Percentiles rank a stretch among this genome's conserved stretches.
Conservation (phyloP, 2,797 vertebrate genomes). For the Coreius guichenoti region DNA sequence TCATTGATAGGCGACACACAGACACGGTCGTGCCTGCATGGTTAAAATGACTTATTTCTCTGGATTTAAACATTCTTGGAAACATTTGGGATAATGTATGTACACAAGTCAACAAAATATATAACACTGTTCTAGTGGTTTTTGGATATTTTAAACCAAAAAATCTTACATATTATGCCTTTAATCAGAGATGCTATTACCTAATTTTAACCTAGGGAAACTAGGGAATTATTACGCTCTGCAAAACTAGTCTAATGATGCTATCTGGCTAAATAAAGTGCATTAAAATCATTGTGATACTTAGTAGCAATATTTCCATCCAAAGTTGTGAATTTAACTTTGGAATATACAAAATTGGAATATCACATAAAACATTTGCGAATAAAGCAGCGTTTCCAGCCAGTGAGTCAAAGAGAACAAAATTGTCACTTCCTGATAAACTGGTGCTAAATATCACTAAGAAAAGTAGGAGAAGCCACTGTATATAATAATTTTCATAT, state of each 20-base stretch:
- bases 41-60: too few relatives aligned
- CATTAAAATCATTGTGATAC: background rate
- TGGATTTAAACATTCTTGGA: too few relatives aligned
- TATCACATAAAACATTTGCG: background rate
- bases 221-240: background rate
- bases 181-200: background rate
- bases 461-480: background rate
- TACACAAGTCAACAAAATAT: too few relatives aligned
- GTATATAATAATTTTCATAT: background rate
- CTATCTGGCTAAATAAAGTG: background rate
- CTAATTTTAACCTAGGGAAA: background rate
- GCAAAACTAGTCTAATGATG: conserved; percentile 1
- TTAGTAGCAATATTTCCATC: background rate
- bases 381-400: background rate
- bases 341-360: background rate
- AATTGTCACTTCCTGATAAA: background rate
- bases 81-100: too few relatives aligned
- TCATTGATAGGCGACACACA: too few relatives aligned
- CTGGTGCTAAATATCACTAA: background rate
- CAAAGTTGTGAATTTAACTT: background rate
- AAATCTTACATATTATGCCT: too few relatives aligned
- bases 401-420: background rate
- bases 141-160: too few relatives aligned
- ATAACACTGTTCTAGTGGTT: too few relatives aligned
- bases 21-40: too few relatives aligned